Evolutionary conservation across 35 echinoderm and acorn worm genomes (phyloP).

Genomic region (Hemicentrotus pulcherrimus): DNA sequence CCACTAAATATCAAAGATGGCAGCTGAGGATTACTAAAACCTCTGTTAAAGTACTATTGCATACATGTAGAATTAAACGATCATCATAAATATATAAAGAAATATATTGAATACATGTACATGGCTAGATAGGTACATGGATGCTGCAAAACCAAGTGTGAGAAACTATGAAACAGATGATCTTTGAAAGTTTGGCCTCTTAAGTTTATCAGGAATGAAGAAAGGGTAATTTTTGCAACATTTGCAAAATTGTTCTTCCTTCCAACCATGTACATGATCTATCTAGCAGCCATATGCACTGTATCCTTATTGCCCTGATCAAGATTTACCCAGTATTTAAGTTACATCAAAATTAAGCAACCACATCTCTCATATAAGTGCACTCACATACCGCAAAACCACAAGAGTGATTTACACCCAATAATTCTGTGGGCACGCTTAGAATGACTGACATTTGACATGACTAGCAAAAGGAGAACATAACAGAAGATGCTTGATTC

Average conservation of each 20-base stretch:
- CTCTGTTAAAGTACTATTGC: too few species aligned
- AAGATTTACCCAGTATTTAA: neutral
- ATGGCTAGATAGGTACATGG: neutral
- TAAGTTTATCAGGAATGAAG: too few species aligned
- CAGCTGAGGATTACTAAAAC: constrained; percentile 60
- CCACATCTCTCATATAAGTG: neutral
- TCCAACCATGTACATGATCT: neutral
- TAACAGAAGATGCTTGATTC: neutral
- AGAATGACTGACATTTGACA: neutral
- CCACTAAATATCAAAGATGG: constrained; percentile 45
- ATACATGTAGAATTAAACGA: too few species aligned
- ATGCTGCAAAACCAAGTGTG: neutral
- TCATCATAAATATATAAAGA: neutral
- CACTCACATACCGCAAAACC: neutral
- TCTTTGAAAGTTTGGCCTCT: neutral
- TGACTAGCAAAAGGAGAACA: neutral
- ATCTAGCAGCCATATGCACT: neutral
- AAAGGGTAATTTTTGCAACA: neutral
- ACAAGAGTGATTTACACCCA: neutral
- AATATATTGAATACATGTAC: neutral
- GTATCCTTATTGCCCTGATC: neutral
- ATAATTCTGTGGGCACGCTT: neutral
- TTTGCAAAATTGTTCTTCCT: neutral
- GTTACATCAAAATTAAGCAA: neutral
- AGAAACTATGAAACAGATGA: neutral